Evolutionary conservation across 2,888 invertebrate species (phyloP).

Genomic region (Tromatobia lineatoria): DNA sequence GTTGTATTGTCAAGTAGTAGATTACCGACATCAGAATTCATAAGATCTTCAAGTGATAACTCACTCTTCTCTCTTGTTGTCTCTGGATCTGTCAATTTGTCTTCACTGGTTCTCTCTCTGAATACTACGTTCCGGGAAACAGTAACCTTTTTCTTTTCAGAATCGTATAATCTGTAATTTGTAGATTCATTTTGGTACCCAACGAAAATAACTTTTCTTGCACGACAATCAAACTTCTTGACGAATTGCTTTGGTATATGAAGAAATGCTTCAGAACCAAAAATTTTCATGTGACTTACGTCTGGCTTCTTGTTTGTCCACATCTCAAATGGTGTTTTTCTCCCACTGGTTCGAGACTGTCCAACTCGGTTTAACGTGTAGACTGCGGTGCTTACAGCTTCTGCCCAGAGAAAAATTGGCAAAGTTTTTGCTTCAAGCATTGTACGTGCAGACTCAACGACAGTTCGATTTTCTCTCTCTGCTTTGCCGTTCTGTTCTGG

Average conservation of each 20-base stretch:
- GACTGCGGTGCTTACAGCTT: slow-evolving; percentile 71
- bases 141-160: neutral
- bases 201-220: no score
- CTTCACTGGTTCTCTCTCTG: neutral
- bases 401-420: slow-evolving; percentile 66
- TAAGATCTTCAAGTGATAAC: no score
- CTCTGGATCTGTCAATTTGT: no score
- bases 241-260: no score
- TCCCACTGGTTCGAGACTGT: neutral
- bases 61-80: no score
- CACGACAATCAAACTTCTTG: no score
- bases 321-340: slow-evolving; percentile 66
- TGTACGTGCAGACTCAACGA: slow-evolving; percentile 72
- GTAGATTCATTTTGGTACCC: no score
- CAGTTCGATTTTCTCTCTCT: slow-evolving; percentile 73
- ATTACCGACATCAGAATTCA: no score
- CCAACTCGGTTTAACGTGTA: slow-evolving; percentile 52
- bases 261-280: slow-evolving; percentile 62
- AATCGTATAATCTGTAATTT: no score
- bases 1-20: no score
- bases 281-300: slow-evolving; percentile 55
- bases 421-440: slow-evolving; percentile 68
- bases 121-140: slow-evolving; percentile 44
- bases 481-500: slow-evolving; percentile 76
- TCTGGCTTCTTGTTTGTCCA: slow-evolving; percentile 68